phyloP scores from a whole-genome alignment of 2,113 vertebrate species.

The Cardinalis cardinalis region DNA sequence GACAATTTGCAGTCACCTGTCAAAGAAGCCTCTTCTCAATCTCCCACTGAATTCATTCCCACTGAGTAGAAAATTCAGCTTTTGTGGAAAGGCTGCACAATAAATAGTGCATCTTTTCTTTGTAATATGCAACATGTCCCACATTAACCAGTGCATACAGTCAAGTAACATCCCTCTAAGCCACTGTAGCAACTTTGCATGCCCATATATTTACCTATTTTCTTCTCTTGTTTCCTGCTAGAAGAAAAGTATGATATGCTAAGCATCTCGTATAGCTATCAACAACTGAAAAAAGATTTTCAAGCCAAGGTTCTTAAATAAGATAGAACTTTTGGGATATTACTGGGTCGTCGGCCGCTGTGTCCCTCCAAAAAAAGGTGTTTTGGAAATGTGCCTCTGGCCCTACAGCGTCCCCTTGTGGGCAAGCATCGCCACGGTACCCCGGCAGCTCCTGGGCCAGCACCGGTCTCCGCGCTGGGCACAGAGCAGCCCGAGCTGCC shows the following conservation, averaged over 20 bases:
- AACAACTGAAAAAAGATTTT: neutral
- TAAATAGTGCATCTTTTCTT: neutral
- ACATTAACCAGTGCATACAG: neutral
- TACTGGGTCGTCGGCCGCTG: neutral
- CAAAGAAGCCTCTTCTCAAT: neutral
- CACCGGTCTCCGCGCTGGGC: rapidly evolving
- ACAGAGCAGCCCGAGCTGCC: neutral
- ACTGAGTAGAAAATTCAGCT: neutral
- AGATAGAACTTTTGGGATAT: neutral
- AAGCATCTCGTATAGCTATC: neutral
- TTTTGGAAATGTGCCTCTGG: neutral
- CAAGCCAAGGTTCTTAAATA: neutral
- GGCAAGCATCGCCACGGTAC: neutral
- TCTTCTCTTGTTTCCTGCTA: neutral
- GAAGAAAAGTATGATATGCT: neutral
- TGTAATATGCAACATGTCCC: neutral
- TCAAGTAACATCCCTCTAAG: neutral
- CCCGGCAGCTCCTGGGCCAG: neutral
- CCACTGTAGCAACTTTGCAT: neutral
- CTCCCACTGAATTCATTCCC: neutral
- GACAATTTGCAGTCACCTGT: neutral
- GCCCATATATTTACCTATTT: neutral
- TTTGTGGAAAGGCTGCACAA: neutral
- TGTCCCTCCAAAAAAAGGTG: rapidly evolving
- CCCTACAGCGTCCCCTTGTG: neutral